Evolutionary conservation across 2,888 invertebrate species (phyloP).

Genomic region (Pandemis cinnamomeana): DNA sequence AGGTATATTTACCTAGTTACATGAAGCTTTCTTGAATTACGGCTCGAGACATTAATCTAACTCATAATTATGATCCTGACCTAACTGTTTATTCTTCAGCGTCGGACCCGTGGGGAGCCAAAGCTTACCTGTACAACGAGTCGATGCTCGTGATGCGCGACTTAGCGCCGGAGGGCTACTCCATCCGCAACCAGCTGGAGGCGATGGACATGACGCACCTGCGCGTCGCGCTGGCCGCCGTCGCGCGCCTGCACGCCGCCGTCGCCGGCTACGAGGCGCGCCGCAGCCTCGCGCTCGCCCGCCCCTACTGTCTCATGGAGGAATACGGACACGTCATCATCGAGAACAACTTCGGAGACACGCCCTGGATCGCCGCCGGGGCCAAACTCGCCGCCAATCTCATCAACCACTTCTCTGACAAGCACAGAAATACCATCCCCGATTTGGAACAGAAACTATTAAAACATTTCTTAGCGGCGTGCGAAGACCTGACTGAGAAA

Average conservation of each 20-base stretch:
- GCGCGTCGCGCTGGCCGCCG: conserved; percentile 51
- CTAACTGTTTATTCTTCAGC: conserved; percentile 49
- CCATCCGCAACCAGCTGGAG: conserved; percentile 48
- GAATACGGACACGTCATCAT: conserved; percentile 54
- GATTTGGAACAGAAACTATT: conserved; percentile 56
- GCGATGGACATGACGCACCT: conserved; percentile 61
- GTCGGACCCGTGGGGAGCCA: conserved; percentile 61
- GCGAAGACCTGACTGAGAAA: conserved; percentile 57
- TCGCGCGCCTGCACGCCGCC: conserved; percentile 73
- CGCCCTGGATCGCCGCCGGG: conserved; percentile 61
- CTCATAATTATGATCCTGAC: background rate
- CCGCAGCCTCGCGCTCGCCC: conserved; percentile 45
- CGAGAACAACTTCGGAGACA: conserved; percentile 62
- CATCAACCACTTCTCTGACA: conserved; percentile 59
- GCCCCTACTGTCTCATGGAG: conserved; percentile 54
- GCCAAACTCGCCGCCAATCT: conserved; percentile 64
- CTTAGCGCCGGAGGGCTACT: conserved; percentile 62
- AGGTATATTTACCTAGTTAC: too few species aligned
- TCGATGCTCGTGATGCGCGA: conserved; percentile 71
- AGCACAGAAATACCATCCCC: conserved; percentile 48
- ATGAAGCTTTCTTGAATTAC: too few species aligned
- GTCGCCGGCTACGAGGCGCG: conserved; percentile 63
- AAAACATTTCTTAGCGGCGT: conserved; percentile 56
- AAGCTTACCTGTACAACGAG: conserved; percentile 62
- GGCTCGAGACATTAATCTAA: background rate